phyloP scores from a whole-genome alignment of 2,113 vertebrate genomes.

The Urocitellus parryii region DNA sequence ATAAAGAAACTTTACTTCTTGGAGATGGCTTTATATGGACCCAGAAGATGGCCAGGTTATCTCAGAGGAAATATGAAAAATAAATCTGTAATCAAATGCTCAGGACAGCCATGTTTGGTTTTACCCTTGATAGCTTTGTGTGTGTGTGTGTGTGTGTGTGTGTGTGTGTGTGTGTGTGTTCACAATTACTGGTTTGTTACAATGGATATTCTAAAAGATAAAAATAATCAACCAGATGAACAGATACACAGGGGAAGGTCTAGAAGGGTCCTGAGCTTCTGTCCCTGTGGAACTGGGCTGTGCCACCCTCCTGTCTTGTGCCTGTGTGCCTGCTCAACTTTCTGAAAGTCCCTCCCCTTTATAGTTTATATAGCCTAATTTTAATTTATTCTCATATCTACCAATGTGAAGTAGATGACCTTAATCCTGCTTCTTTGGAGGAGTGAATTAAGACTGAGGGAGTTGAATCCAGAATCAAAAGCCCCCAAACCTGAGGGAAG shows the following conservation, averaged over 20 bases:
- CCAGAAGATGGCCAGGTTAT: background rate
- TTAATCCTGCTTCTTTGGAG: background rate
- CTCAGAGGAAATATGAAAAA: background rate
- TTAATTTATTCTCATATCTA: background rate
- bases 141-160: background rate
- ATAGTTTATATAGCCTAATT: background rate
- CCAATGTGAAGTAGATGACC: background rate
- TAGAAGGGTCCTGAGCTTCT: background rate
- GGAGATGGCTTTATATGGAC: background rate
- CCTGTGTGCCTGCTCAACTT: background rate
- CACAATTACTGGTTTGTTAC: background rate
- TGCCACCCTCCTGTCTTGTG: background rate
- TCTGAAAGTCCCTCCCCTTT: background rate
- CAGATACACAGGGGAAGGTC: background rate
- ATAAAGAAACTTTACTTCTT: background rate
- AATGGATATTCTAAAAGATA: background rate
- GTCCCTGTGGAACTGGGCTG: background rate
- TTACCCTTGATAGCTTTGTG: background rate
- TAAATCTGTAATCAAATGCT: background rate
- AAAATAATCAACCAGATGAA: background rate
- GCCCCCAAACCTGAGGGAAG: background rate
- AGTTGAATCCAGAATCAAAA: background rate
- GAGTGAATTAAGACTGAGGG: background rate
- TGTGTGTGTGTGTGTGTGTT: background rate
- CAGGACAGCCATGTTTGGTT: background rate